phyloP scores from a whole-genome alignment of 1,140 invertebrate species.

The Andrena cerasifolii region DNA sequence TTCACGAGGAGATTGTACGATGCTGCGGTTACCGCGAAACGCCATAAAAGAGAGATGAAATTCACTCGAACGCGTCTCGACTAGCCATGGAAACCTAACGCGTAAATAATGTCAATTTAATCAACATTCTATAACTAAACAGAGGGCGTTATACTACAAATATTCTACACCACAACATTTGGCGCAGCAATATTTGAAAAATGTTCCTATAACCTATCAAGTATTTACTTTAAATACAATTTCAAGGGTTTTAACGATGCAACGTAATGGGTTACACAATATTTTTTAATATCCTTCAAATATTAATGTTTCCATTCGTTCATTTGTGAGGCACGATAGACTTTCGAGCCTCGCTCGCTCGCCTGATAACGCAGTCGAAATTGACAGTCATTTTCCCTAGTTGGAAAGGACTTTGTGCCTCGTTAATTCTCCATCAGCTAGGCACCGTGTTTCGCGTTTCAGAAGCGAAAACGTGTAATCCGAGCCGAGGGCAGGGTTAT shows the following conservation, averaged over 20 bases:
- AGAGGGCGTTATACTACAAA: no score
- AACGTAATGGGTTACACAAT: no score
- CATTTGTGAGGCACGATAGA: background rate
- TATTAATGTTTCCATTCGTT: no score
- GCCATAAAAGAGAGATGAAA: background rate
- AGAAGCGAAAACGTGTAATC: conserved; percentile 50
- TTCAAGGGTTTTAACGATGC: no score
- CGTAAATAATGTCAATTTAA: background rate
- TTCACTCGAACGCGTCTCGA: background rate
- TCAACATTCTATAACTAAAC: conserved; percentile 7
- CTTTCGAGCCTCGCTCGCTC: background rate
- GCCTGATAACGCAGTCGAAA: conserved; percentile 42
- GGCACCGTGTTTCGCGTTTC: conserved; percentile 34
- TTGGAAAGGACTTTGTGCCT: conserved; percentile 50
- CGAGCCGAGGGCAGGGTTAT: conserved; percentile 56
- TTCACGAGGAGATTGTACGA: conserved; percentile 10
- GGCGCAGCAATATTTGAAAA: no score
- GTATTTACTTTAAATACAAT: no score
- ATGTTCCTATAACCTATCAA: no score
- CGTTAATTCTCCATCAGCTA: conserved; percentile 44
- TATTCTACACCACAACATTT: no score
- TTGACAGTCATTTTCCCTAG: conserved; percentile 36
- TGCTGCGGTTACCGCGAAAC: background rate
- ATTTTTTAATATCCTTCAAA: no score
- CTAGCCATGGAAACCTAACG: background rate